Conservation (phyloP, 2,888 invertebrate genomes). For the Slavum lentiscoides region DNA sequence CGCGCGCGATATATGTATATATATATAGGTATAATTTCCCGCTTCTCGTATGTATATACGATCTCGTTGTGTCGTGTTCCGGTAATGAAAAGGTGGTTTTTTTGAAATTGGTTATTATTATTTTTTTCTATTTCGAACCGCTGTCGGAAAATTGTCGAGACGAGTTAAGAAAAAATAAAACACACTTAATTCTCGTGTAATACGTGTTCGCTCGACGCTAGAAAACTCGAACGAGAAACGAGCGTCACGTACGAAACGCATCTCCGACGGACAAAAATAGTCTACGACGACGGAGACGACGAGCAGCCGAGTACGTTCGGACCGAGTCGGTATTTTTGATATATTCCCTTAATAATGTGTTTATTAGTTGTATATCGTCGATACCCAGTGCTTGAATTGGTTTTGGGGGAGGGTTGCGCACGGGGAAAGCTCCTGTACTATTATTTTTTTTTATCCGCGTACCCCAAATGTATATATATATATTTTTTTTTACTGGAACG, state of each 20-base stretch:
- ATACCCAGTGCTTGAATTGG: no score
- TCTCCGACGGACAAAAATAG: not conserved
- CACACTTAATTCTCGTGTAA: not conserved
- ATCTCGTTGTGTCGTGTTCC: conserved; percentile 9
- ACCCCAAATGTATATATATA: no score
- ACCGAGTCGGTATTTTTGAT: not conserved
- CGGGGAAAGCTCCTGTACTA: no score
- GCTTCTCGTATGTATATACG: not conserved
- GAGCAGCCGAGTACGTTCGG: not conserved
- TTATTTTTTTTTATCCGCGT: no score
- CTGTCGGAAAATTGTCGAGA: not conserved
- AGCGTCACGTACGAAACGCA: conserved; percentile 25
- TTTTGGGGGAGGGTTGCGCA: no score
- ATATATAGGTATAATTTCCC: not conserved
- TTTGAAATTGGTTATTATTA: conserved; percentile 14
- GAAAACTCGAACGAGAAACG: not conserved
- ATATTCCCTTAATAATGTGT: no score
- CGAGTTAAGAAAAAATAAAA: not conserved
- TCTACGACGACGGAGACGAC: no score
- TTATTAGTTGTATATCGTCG: no score
- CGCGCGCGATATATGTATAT: not conserved
- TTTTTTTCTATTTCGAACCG: not conserved
- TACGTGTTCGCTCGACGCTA: not conserved
- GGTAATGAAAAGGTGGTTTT: conserved; percentile 35
- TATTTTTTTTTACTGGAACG: no score